Evolutionary conservation across 2,888 invertebrate genomes (phyloP).

Genomic region (Drosophila longiperda): DNA sequence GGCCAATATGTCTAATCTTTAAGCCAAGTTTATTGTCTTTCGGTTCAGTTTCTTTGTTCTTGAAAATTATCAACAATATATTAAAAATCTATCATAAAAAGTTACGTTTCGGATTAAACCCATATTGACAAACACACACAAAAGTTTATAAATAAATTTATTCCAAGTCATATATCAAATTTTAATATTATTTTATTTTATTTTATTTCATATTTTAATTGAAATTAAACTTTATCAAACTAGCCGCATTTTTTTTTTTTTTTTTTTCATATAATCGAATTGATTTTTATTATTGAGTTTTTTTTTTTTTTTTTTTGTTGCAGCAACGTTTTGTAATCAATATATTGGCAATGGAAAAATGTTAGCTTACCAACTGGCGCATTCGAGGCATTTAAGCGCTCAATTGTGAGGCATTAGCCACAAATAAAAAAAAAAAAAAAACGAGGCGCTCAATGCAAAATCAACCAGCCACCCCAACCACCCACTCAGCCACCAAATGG

Average conservation of each 20-base stretch:
- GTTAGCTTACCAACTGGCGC: constrained; percentile 50
- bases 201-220: too few relatives aligned
- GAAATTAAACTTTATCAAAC: not conserved
- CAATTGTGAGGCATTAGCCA: constrained; percentile 56
- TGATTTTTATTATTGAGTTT: not conserved
- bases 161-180: not conserved
- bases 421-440: constrained; percentile 17
- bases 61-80: too few relatives aligned
- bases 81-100: not conserved
- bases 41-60: not conserved
- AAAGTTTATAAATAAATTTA: not conserved
- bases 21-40: not conserved
- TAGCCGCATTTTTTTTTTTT: not conserved
- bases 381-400: constrained; percentile 73
- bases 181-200: too few relatives aligned
- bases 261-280: not conserved
- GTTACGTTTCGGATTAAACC: not conserved
- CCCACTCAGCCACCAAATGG: constrained; percentile 40
- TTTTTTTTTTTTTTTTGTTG: not conserved
- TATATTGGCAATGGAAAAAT: constrained; percentile 31
- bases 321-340: constrained; percentile 51
- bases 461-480: not conserved
- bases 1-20: not conserved
- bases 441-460: not conserved
- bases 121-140: not conserved